These are phyloP conservation scores for Rhodeus uyekii DNA, from an alignment of 2,797 vertebrate genomes.

Conservation along the genomic window DNA sequence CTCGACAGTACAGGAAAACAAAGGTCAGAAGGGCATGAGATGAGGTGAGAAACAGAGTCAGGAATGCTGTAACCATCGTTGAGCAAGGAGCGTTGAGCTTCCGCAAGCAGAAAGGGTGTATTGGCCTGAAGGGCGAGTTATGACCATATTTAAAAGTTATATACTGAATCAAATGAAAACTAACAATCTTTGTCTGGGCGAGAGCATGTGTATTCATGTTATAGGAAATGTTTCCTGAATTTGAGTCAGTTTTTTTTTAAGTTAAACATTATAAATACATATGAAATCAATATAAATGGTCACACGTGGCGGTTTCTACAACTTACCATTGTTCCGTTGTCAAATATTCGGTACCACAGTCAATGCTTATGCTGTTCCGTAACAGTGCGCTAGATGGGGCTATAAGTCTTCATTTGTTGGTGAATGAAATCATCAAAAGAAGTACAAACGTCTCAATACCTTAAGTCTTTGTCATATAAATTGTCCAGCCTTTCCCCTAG, in stretches of 20 bases:
- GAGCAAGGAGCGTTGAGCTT: too few species aligned
- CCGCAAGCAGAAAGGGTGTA: too few species aligned
- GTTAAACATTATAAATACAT: not conserved
- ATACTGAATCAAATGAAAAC: not conserved
- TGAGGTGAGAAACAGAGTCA: too few species aligned
- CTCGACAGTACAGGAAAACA: not conserved
- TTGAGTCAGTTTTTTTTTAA: not conserved
- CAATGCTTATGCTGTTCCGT: not conserved
- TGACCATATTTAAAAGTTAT: not conserved
- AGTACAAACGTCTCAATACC: not conserved
- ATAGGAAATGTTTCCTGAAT: not conserved
- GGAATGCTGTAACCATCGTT: too few species aligned
- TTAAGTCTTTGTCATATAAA: not conserved
- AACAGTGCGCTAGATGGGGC: constrained; percentile 78
- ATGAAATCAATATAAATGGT: not conserved
- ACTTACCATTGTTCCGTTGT: not conserved
- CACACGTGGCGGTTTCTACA: not conserved
- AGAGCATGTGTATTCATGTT: not conserved
- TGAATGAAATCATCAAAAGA: not conserved
- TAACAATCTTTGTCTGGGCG: not conserved
- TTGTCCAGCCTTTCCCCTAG: not conserved
- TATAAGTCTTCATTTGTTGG: constrained; percentile 71
- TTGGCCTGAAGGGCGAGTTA: too few species aligned
- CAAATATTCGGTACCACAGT: not conserved
- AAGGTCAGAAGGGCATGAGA: not conserved